phyloP scores from a whole-genome alignment of 2,888 invertebrate genomes.

The Lydus trimaculatus region DNA sequence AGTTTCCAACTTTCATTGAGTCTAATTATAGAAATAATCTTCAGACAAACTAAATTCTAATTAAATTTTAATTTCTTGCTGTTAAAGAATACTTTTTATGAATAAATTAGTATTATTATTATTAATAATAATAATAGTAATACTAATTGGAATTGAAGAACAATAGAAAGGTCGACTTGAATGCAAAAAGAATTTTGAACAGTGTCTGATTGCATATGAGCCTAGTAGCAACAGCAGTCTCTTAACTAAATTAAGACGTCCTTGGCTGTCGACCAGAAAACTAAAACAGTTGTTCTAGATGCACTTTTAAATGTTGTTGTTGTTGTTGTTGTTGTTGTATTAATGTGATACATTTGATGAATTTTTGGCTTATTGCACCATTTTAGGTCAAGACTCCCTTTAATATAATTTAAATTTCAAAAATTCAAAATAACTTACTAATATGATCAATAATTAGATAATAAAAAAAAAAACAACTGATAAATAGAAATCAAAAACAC shows the following conservation, averaged over 20 bases:
- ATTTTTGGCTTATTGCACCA: too few relatives aligned
- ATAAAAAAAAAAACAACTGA: too few relatives aligned
- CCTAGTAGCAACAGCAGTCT: constrained; percentile 33
- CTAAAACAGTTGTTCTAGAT: constrained; percentile 8
- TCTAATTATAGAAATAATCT: constrained; percentile 38
- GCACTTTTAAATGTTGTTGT: too few relatives aligned
- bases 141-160: too few relatives aligned
- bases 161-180: too few relatives aligned
- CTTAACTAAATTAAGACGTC: constrained; percentile 50
- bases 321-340: too few relatives aligned
- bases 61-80: background rate
- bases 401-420: too few relatives aligned
- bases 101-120: background rate
- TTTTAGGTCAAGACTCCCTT: too few relatives aligned
- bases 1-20: constrained; percentile 44
- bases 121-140: too few relatives aligned
- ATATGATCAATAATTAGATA: too few relatives aligned
- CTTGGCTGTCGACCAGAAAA: constrained; percentile 46
- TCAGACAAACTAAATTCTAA: background rate
- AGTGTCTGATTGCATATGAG: constrained; percentile 5
- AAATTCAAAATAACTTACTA: too few relatives aligned
- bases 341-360: background rate
- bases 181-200: constrained; percentile 4
- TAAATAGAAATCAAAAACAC: too few relatives aligned
- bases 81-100: background rate